Base-by-base conservation (phyloP, 2,888 invertebrate genomes). In the Rhimphoctona megacephalus region DNA sequence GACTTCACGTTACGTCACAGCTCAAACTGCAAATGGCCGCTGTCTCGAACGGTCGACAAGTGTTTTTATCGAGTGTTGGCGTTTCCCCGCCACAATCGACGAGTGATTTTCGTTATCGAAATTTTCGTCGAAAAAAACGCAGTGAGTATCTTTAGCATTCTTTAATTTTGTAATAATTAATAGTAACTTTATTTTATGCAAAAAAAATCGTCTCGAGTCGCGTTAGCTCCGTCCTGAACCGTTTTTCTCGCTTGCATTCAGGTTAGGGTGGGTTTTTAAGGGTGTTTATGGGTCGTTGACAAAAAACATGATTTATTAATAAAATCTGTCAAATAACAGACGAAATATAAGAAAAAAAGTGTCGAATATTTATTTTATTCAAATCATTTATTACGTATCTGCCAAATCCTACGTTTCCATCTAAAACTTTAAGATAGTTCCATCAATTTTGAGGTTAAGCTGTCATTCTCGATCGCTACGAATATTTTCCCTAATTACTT, bases 1-100 rank as follows among this genome's bases (percentile, higher is more conserved):
- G 82, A 83, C 80, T 61, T 72, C 64, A 78, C 69, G 11, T n/a
- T 17, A 36, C 80, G 83, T 85, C 74, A 74, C 33, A 49, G 8
- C 2, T 39, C 22, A 61, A 33, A 22, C 81, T 81, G 81, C 83
- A 86, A 86, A 87, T 87, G 87, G 86, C 87, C 76, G 83, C 81
- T 52, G 67, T 72, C 54, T 61, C 67, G 70, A 74, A 66, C 81
- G 81, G 78, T 78, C 76, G 81, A 79, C 81, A 80, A 79, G 81
- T 83, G 36, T 76, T 81, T 69, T 72, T 72, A 52, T 72, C 80
- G 80, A 80, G 72, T 46, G 80, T 73, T 81, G 66, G 77, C 66
- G 36, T 81, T 80, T 77, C 49, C 66, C 83, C 83, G 77, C 83
- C 66, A 80, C 81, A 77, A 80, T 73, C 70, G 39, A 86, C 83